These are phyloP conservation scores for Rhea americana DNA, from an alignment of 2,113 vertebrate species.

Conservation along the genomic window DNA sequence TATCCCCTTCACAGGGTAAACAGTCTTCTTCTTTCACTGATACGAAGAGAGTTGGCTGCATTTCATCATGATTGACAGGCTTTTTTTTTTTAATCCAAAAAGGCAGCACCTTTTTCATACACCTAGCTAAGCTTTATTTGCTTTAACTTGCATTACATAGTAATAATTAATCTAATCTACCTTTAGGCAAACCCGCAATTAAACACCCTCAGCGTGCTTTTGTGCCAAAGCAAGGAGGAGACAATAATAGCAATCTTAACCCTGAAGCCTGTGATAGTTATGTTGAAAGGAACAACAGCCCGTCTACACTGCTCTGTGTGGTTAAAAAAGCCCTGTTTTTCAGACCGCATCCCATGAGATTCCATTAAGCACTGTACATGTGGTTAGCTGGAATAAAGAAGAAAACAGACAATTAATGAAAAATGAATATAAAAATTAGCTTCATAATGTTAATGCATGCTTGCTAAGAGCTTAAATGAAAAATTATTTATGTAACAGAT, in stretches of 20 bases:
- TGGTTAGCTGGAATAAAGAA: conserved; percentile 91
- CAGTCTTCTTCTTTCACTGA: conserved; percentile 72
- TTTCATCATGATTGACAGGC: conserved; percentile 75
- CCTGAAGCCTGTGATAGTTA: conserved; percentile 81
- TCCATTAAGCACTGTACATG: conserved; percentile 76
- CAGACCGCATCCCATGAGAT: conserved; percentile 79
- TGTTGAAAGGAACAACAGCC: conserved; percentile 74
- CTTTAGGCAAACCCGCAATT: conserved; percentile 83
- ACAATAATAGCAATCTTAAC: conserved; percentile 80
- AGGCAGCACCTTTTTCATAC: conserved; percentile 80
- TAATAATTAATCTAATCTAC: conserved; percentile 87
- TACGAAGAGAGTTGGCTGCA: conserved; percentile 68
- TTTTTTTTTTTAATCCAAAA: conserved; percentile 73
- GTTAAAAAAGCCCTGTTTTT: conserved; percentile 77
- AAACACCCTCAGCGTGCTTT: conserved; percentile 78
- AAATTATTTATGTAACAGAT: neutral
- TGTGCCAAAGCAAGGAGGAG: conserved; percentile 83
- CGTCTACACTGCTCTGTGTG: conserved; percentile 71
- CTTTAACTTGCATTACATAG: conserved; percentile 85
- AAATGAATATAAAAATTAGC: conserved; percentile 32
- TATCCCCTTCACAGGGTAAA: conserved; percentile 69
- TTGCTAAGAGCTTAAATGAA: neutral
- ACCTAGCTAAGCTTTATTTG: conserved; percentile 83
- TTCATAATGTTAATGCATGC: accelerated
- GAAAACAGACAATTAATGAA: conserved; percentile 60